Conservation (phyloP, 1,140 invertebrate species). For the Megathymus violae region DNA sequence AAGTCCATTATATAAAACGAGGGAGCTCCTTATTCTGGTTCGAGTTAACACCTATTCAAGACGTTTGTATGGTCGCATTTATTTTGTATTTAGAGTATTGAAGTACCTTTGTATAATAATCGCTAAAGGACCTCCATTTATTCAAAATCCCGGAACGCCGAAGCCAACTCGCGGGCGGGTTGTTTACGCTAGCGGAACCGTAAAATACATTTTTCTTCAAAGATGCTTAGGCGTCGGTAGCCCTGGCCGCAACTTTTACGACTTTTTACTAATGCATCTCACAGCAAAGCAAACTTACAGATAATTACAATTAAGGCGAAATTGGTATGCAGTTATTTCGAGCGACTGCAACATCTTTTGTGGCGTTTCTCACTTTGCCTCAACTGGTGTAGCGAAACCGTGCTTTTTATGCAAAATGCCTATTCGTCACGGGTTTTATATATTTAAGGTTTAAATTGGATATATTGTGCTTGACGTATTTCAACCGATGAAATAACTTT, state of each 20-base stretch:
- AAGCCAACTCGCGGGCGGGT: slow-evolving; percentile 36
- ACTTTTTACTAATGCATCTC: slow-evolving; percentile 10
- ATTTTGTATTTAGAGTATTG: slow-evolving; percentile 33
- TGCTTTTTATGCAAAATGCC: slow-evolving; percentile 40
- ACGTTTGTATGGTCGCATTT: slow-evolving; percentile 30
- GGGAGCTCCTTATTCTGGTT: slow-evolving; percentile 22
- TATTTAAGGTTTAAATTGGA: slow-evolving; percentile 22
- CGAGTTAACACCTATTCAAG: slow-evolving; percentile 33
- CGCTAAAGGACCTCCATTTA: slow-evolving; percentile 30
- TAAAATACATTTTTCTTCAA: slow-evolving; percentile 47
- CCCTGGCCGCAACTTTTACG: slow-evolving; percentile 12
- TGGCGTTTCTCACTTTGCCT: slow-evolving; percentile 18
- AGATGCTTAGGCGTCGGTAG: slow-evolving; percentile 21
- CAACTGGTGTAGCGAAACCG: slow-evolving; percentile 13
- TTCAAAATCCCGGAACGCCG: slow-evolving; percentile 28
- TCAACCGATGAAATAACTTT: slow-evolving; percentile 11
- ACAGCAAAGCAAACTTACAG: slow-evolving; percentile 12
- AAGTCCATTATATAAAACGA: slow-evolving; percentile 18
- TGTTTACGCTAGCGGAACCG: slow-evolving; percentile 32
- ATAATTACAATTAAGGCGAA: slow-evolving; percentile 8
- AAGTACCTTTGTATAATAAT: slow-evolving; percentile 34
- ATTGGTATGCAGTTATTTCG: slow-evolving; percentile 13
- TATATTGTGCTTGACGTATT: slow-evolving; percentile 4
- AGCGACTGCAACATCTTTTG: slow-evolving; percentile 8
- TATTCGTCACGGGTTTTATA: slow-evolving; percentile 27